Base-by-base conservation (phyloP, 2,797 vertebrate species). In the Urosaurus nigricauda region DNA sequence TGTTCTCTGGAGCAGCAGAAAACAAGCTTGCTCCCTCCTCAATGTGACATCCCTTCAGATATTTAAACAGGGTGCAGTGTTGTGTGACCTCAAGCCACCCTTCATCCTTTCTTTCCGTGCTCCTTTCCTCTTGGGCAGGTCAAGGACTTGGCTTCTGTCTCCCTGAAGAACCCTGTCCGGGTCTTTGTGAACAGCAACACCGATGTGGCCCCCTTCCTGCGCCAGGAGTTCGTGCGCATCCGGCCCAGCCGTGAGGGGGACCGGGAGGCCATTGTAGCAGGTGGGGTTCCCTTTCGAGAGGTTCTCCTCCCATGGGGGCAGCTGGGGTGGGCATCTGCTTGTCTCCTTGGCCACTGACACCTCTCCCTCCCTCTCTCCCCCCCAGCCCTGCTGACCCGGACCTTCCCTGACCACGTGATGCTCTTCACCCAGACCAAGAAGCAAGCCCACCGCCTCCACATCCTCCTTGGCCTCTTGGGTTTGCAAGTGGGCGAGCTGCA, bases 171-270 rank as follows among this genome's bases (percentile, higher is more conserved):
- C 95, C 98, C 99, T 0, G 90, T 98, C 86, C 96, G 98, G 88
- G 98, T 99, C 96, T 99, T 99, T 63, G 99, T 99, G 26, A 99
- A 99, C 96, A 99, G 99, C 94, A 99, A 99, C 96, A 99, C 99
- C 0, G 99, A 99, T 0, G 99, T 99, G 17, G 99, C 99, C 1
- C 99, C 99, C 0, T 99, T 98, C 94, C 97, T 99, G 87, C 97
- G 98, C 11, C 99, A 99, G 93, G 99, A 99, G 92, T 99, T 99
- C 75, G 95, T 99, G 87, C 95, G 99, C 2, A 98, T 99, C 92
- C 97, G 99, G 92, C 97, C 97, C 0, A 98, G 97, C 91, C 94
- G 97, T 35, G 99, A 99, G 90, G 99, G 99, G 37, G 99, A 99
- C 95, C 90, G 99, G 35, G 99, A 99, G 93, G 99, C 98, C 1